Percentiles rank a stretch among this genome's conserved stretches.
phyloP scores from a whole-genome alignment of 2,113 vertebrate genomes.

The Sialia sialis region DNA sequence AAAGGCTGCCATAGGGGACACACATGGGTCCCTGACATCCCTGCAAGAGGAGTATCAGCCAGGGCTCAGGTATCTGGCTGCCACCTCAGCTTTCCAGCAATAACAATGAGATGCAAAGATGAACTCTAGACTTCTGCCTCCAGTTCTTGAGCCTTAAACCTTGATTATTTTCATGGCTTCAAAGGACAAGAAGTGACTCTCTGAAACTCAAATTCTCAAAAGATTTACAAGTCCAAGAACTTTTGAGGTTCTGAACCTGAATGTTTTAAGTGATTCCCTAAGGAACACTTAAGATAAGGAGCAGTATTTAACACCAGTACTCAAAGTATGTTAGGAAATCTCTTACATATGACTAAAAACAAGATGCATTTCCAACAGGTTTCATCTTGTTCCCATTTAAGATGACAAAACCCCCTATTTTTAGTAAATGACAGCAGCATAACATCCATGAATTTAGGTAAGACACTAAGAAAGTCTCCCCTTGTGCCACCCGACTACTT shows the following conservation, averaged over 20 bases:
- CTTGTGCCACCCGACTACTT: background rate
- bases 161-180: background rate
- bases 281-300: background rate
- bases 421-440: background rate
- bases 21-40: rapidly evolving
- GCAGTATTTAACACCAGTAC: background rate
- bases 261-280: background rate
- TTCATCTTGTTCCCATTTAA: background rate
- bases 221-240: background rate
- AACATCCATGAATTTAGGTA: background rate
- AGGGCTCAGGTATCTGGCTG: background rate
- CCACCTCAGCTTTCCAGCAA: background rate
- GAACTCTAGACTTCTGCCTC: background rate
- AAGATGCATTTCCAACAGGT: background rate
- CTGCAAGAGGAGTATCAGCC: background rate
- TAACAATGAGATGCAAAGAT: rapidly evolving
- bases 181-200: background rate
- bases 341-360: background rate
- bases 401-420: background rate
- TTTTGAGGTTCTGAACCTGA: background rate
- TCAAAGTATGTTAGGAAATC: background rate
- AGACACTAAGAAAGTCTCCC: background rate
- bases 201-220: background rate
- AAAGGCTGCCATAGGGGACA: background rate
- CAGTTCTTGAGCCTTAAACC: background rate